These are phyloP conservation scores for Chamaetylas fuelleborni DNA, from an alignment of 2,113 vertebrate species.

Conservation along the genomic window DNA sequence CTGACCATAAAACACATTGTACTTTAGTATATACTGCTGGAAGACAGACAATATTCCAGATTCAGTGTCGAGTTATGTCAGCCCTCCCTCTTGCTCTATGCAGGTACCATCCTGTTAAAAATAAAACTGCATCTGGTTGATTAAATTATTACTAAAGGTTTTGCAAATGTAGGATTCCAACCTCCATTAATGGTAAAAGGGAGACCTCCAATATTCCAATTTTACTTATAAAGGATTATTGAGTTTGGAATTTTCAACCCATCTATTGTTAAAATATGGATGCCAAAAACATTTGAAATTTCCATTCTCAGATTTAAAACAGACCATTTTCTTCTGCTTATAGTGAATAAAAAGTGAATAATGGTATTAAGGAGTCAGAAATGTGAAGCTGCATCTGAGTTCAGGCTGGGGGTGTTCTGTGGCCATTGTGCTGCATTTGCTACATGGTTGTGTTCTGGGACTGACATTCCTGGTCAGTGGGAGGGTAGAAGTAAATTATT, in stretches of 20 bases:
- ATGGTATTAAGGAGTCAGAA: neutral
- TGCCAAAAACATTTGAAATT: neutral
- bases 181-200: neutral
- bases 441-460: fast-evolving
- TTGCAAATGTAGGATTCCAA: neutral
- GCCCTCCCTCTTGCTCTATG: neutral
- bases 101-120: neutral
- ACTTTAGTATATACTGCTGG: conserved; percentile 44
- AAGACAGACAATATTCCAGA: conserved; percentile 14
- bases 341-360: neutral
- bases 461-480: neutral
- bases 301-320: neutral
- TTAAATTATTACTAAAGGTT: neutral
- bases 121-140: neutral
- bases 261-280: neutral
- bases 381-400: neutral
- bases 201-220: neutral
- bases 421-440: neutral
- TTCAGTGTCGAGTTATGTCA: neutral
- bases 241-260: neutral
- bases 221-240: neutral
- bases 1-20: conserved; percentile 53
- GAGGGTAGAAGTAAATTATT: neutral
- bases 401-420: neutral
- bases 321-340: neutral